Evolutionary conservation across 2,113 vertebrate genomes (phyloP), one percentile per base, ranked within the genome.

Genomic region (Lamprotornis superbus): DNA sequence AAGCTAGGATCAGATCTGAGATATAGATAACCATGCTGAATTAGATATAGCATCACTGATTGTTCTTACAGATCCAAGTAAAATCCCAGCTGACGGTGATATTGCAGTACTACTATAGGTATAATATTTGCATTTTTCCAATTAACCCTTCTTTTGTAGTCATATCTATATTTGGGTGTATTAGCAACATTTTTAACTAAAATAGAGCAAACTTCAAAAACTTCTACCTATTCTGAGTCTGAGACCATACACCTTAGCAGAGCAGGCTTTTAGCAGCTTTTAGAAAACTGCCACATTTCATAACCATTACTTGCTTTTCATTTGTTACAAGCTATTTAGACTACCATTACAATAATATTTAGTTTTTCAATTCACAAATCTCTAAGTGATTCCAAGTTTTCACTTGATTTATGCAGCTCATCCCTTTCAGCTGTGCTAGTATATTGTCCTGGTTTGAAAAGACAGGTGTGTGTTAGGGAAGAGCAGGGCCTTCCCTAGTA

Each of bases 1-100:
- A 90, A 96, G 55, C 44, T 94, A 69, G 92, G 89, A 96, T 95
- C 64, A 84, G 74, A 93, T 79, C 90, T 87, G 79, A 94, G 75
- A 83, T n/a, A 75, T 8, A 81, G 69, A 83, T 90, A 81, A 65
- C 71, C 87, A 83, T 91, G 85, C 82, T 96, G 79, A 95, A 95
- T 96, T 88, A 95, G 83, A 89, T 90, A 79, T 86, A 90, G 67
- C 31, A 92, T 81, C 81, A 96, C 77, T 61, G 73, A 81, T 78
- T 52, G 37, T 65, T 90, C 69, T 90, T 88, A 92, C 44, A 82
- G 79, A 89, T 93, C 82, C 75, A 37, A 80, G 22, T n/a, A 74
- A 77, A 60, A 85, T 85, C 61, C 7, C 18, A 61, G 25, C 9
- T 88, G 73, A 90, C 23, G 71, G 19, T 22, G 91, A 59, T 83